Evolutionary conservation across 2,888 invertebrate genomes (phyloP), one percentile per base, ranked within the genome.

Genomic region (Acanthosepion pharaonis): DNA sequence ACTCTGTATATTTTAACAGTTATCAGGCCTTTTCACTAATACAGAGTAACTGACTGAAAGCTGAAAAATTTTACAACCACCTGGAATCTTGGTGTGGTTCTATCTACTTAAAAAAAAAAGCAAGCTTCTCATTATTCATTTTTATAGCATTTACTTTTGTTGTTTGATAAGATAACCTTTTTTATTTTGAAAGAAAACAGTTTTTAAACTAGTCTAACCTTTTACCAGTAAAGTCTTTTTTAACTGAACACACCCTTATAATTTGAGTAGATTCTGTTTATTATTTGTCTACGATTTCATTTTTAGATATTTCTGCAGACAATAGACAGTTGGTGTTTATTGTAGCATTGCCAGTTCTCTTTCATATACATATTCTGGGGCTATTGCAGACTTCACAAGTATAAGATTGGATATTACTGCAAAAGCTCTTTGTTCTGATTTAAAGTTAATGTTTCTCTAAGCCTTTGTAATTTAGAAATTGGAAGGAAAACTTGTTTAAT

Each of bases 271-370:
- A 28, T 78, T 78, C n/a, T 78, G 28, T 78, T 78, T 78, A 78
- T 78, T n/a, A 78, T 78, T 8, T 78, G 78, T 78, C 78, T 78
- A 78, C 78, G n/a, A 78, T 78, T 78, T 78, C 78, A 78, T 78
- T 78, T 78, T 78, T 78, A 78, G 78, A 78, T 78, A 78, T 78
- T n/a, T 28, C 78, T 78, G 78, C n/a, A 78, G 28, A 78, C 28
- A 78, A 78, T 78, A 28, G 78, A 78, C 78, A 78, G 28, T 28
- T 78, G 78, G 9, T 78, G 78, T n/a, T 78, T 78, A 78, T 28
- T 78, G 28, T 28, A 15, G 2, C n/a, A n/a, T 28, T 78, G n/a
- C 78, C 78, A 28, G n/a, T 55, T 15, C 55, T 55, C 55, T 55
- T 55, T 55, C 3, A 55, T 55, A 55, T 20, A 55, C 18, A 18